Evolutionary conservation across 2,113 vertebrate genomes (phyloP), one percentile per base, ranked within the genome.

Genomic region (Python bivittatus): DNA sequence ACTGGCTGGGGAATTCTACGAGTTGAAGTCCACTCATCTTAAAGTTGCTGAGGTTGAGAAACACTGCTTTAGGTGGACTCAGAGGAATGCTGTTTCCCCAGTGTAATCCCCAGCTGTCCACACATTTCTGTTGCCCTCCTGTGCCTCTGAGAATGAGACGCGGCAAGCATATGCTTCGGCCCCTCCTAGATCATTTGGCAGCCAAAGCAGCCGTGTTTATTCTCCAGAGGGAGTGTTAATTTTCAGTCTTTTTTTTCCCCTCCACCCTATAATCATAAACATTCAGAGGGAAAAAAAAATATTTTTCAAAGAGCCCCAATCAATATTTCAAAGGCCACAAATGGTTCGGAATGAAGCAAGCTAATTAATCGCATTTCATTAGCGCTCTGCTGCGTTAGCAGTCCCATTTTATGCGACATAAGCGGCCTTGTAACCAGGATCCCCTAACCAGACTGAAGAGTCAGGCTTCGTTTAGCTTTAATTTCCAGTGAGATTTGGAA

Each of bases 401-500:
- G 0, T 42, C n/a, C 53, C 2, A 25, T 0, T 53, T 79, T 29
- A 6, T 0, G 1, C 27, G n/a, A 64, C 53, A 85, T 57, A 58
- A 57, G 79, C 17, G 61, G 88, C 88, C 42, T 83, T 2, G 20
- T 44, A 44, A 85, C 48, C 68, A 6, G 86, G 29, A 61, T 60
- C 68, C 68, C 33, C 52, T 93, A 92, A 85, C 90, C 53, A 9
- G 12, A 27, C 79, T 90, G 72, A 92, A 42, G 20, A 79, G 90
- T 89, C n/a, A 54, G 83, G 90, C 91, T 85, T 84, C 89, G 9
- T 92, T 94, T 91, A 88, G 68, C 90, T 94, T 84, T 72, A 48
- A 92, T 94, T 95, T 92, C 88, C 90, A 91, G 91, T 27, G 84
- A 44, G 33, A 68, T 95, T 95, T 91, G 27, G 84, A 90, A 68